A percentile compares a stretch with the other conserved stretches of the same genome.
Evolutionary conservation across 2,888 invertebrate genomes (phyloP).

Genomic region (Dicyrtomina minuta): DNA sequence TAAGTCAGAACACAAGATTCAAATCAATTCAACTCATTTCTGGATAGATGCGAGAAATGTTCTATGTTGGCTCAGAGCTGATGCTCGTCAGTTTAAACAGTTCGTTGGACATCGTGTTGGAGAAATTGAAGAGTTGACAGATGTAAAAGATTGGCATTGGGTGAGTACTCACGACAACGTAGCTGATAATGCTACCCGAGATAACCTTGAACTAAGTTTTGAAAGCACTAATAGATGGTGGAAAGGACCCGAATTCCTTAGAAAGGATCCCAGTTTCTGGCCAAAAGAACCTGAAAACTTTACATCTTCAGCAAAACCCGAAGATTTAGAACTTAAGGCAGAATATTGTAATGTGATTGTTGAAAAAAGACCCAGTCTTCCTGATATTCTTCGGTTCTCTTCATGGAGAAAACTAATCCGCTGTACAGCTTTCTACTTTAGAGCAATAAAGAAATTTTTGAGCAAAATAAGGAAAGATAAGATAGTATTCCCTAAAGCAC

Average conservation of each 20-base stretch:
- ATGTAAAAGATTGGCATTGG: constrained; percentile 44
- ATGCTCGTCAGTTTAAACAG: too few species aligned
- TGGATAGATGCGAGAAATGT: neutral
- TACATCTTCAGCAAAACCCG: too few species aligned
- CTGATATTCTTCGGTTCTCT: neutral
- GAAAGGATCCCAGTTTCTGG: constrained; percentile 32
- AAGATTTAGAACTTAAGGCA: too few species aligned
- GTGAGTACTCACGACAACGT: constrained; percentile 46
- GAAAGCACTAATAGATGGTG: constrained; percentile 39
- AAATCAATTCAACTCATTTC: neutral
- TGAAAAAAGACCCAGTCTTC: too few species aligned
- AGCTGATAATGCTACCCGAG: constrained; percentile 50
- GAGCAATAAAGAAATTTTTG: too few species aligned
- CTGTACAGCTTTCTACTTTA: too few species aligned
- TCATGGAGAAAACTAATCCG: constrained; percentile 1
- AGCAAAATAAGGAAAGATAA: too few species aligned
- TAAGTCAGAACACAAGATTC: neutral
- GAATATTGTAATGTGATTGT: too few species aligned
- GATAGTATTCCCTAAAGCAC: too few species aligned
- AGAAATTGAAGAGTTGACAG: too few species aligned
- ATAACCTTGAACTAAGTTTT: constrained; percentile 4
- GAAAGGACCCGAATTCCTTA: constrained; percentile 47
- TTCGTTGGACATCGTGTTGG: too few species aligned
- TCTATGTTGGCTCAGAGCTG: too few species aligned
- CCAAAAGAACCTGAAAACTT: constrained; percentile 17